Percentiles rank a stretch among this genome's conserved stretches.
phyloP scores from a whole-genome alignment of 2,113 vertebrate species.

The Eulemur rufifrons region DNA sequence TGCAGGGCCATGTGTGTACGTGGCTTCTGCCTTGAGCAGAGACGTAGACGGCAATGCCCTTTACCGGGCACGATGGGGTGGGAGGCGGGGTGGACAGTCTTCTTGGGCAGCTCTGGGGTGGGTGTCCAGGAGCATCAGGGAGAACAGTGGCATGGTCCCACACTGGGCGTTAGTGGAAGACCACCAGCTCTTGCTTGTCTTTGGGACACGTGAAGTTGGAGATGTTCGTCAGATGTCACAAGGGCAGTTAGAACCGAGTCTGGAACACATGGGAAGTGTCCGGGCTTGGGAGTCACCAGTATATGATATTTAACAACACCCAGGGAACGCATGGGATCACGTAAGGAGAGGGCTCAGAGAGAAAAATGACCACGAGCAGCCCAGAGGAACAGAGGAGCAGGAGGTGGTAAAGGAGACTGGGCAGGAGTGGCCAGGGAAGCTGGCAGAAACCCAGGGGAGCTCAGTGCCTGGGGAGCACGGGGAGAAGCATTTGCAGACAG shows the following conservation, averaged over 20 bases:
- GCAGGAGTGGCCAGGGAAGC: neutral
- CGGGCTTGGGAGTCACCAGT: neutral
- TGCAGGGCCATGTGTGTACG: accelerated
- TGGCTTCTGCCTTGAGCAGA: neutral
- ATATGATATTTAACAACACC: neutral
- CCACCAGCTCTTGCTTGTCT: neutral
- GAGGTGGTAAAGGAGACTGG: neutral
- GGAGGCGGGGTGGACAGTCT: neutral
- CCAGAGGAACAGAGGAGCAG: neutral
- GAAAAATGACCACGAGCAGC: neutral
- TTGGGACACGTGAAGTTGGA: neutral
- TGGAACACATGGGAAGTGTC: neutral
- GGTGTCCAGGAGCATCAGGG: too few relatives aligned
- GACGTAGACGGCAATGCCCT: neutral
- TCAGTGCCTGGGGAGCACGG: neutral
- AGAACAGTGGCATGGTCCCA: neutral
- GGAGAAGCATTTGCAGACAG: neutral
- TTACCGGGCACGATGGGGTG: neutral
- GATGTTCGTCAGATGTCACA: neutral
- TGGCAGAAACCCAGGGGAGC: neutral
- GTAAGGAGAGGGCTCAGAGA: neutral
- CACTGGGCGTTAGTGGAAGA: neutral
- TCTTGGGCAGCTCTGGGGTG: neutral
- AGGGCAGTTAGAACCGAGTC: neutral
- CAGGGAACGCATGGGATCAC: neutral